phyloP scores from a whole-genome alignment of 2,797 vertebrate genomes.

The Anguilla pacifica region DNA sequence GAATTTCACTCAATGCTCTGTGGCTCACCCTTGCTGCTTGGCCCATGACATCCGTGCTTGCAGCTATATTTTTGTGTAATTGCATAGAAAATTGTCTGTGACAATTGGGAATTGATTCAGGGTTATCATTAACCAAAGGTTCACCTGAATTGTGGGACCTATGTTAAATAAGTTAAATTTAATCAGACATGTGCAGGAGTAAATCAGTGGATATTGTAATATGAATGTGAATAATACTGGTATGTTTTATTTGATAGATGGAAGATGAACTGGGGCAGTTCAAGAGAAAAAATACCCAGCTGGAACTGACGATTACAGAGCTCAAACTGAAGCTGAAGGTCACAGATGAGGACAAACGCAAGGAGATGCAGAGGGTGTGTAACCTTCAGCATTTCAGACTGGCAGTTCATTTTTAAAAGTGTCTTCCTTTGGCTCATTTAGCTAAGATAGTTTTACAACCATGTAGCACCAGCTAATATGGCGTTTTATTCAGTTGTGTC shows the following conservation, averaged over 20 bases:
- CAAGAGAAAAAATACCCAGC: constrained; percentile 75
- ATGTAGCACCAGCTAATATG: too few species aligned
- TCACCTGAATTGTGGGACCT: background rate
- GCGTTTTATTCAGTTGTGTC: background rate
- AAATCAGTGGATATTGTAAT: background rate
- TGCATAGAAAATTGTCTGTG: too few species aligned
- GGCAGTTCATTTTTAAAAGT: background rate
- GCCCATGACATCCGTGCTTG: too few species aligned
- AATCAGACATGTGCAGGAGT: background rate
- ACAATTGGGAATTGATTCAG: too few species aligned
- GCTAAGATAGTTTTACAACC: background rate
- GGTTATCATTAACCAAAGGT: background rate
- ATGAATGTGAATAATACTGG: background rate
- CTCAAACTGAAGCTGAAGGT: constrained; percentile 81
- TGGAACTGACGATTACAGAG: constrained; percentile 79
- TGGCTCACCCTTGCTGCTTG: too few species aligned
- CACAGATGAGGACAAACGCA: constrained; percentile 74
- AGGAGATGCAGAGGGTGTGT: constrained; percentile 80
- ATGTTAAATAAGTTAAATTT: background rate
- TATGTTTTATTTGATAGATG: constrained; percentile 72
- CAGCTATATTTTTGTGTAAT: too few species aligned
- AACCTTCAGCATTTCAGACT: background rate
- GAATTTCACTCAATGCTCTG: too few species aligned
- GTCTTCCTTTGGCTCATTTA: background rate
- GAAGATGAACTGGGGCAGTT: constrained; percentile 78